Evolutionary conservation across 2,113 vertebrate species (phyloP).

Genomic region (Megaleporinus macrocephalus): DNA sequence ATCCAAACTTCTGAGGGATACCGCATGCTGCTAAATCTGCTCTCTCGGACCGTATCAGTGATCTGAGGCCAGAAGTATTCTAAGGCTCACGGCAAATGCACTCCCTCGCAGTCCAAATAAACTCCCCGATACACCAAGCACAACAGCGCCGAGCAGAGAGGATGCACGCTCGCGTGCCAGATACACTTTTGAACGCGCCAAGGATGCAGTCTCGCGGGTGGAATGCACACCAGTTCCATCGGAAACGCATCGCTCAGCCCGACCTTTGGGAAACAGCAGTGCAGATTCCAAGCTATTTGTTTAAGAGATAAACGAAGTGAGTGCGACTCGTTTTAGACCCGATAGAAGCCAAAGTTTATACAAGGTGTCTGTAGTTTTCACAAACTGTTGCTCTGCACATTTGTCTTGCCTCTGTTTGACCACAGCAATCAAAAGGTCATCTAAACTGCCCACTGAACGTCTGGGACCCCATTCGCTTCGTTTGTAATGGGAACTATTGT

Average conservation of each 20-base stretch:
- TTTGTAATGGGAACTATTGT: too few species aligned
- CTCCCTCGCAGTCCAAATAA: not conserved
- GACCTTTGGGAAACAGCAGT: not conserved
- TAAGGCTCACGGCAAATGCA: not conserved
- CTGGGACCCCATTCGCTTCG: too few species aligned
- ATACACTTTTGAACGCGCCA: constrained; percentile 53
- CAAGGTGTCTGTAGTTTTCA: not conserved
- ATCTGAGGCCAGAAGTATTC: not conserved
- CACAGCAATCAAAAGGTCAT: too few species aligned
- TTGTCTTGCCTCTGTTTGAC: too few species aligned
- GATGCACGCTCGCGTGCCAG: constrained; percentile 27
- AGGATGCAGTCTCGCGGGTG: constrained; percentile 37
- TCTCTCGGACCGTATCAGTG: too few species aligned
- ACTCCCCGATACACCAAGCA: not conserved
- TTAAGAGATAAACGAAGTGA: not conserved
- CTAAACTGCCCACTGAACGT: too few species aligned
- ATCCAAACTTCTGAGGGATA: not conserved
- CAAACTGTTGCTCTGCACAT: too few species aligned
- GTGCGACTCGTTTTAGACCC: not conserved
- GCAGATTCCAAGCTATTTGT: not conserved
- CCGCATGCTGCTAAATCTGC: too few species aligned
- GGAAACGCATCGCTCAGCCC: not conserved
- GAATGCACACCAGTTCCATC: not conserved
- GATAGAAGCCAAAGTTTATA: not conserved
- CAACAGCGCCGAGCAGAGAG: not conserved